Conservation (phyloP, 2,113 vertebrate species). For the Sceloporus undulatus region DNA sequence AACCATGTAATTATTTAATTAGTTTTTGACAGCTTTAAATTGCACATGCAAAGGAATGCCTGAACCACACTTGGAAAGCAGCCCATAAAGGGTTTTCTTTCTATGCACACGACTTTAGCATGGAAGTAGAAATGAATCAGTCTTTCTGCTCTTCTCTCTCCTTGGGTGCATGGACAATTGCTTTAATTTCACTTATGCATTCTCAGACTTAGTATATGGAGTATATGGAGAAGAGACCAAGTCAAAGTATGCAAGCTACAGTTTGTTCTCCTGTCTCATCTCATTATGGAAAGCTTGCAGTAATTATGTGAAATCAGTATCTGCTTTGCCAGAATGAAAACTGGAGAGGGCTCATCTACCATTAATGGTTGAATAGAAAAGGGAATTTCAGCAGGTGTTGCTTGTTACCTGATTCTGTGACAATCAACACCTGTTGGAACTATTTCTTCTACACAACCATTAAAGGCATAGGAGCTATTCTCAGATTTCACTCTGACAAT, state of each 20-base stretch:
- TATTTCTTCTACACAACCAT: too few species aligned
- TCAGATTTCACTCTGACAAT: too few species aligned
- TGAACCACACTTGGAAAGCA: conserved; percentile 62
- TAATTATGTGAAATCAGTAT: too few species aligned
- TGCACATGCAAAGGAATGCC: conserved; percentile 70
- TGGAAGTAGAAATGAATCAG: background rate
- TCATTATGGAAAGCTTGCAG: conserved; percentile 28
- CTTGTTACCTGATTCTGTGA: too few species aligned
- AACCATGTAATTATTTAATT: conserved; percentile 80
- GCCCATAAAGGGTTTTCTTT: conserved; percentile 68
- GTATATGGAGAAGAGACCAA: background rate
- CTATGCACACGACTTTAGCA: conserved; percentile 52
- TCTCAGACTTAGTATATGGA: background rate
- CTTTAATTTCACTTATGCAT: conserved; percentile 44
- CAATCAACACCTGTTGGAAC: too few species aligned
- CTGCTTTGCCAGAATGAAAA: too few species aligned
- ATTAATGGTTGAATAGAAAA: too few species aligned
- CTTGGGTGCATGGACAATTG: conserved; percentile 35
- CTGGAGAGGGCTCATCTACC: too few species aligned
- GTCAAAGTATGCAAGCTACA: conserved; percentile 39
- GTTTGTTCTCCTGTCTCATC: conserved; percentile 35
- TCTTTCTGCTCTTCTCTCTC: conserved; percentile 4
- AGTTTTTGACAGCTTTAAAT: conserved; percentile 80
- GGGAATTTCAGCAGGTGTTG: too few species aligned
- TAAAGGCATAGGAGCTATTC: too few species aligned